These are phyloP conservation scores for Muntiacus muntjak DNA, from an alignment of 2,113 vertebrate species.

Conservation along the genomic window DNA sequence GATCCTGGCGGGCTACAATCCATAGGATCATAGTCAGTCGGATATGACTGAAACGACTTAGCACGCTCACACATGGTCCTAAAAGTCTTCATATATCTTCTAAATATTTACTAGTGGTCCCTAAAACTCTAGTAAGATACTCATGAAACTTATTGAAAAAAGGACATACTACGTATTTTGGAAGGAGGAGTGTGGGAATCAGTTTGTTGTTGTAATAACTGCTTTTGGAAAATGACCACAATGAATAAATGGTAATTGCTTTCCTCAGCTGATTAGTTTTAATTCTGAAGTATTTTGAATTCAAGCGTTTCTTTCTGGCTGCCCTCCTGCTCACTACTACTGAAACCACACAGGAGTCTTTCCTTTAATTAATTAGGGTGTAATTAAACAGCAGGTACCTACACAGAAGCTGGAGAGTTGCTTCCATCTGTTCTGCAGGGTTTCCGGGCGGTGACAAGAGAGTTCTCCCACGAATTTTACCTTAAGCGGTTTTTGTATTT, in stretches of 20 bases:
- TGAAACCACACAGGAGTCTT: slow-evolving; percentile 58
- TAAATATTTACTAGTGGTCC: background rate
- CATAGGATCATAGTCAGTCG: background rate
- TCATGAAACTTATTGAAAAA: slow-evolving; percentile 3
- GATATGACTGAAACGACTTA: background rate
- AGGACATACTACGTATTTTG: slow-evolving; percentile 37
- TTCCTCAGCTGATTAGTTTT: slow-evolving; percentile 65
- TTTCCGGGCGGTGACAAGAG: slow-evolving; percentile 34
- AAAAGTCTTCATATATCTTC: background rate
- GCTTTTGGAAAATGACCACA: slow-evolving; percentile 64
- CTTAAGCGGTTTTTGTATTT: slow-evolving; percentile 65
- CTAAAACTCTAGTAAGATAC: background rate
- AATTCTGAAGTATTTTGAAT: slow-evolving; percentile 69
- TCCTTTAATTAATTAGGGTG: slow-evolving; percentile 74
- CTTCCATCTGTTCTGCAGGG: slow-evolving; percentile 55
- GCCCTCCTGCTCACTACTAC: slow-evolving; percentile 44
- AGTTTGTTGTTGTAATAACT: background rate
- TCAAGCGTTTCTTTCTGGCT: slow-evolving; percentile 52
- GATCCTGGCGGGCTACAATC: background rate
- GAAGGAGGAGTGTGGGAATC: background rate
- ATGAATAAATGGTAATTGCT: slow-evolving; percentile 45
- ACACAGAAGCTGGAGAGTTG: slow-evolving; percentile 56
- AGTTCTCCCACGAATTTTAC: slow-evolving; percentile 53
- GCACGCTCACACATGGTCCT: background rate
- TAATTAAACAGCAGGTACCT: slow-evolving; percentile 70